Evolutionary conservation across 2,113 vertebrate species (phyloP).

Genomic region (Mellivora capensis): DNA sequence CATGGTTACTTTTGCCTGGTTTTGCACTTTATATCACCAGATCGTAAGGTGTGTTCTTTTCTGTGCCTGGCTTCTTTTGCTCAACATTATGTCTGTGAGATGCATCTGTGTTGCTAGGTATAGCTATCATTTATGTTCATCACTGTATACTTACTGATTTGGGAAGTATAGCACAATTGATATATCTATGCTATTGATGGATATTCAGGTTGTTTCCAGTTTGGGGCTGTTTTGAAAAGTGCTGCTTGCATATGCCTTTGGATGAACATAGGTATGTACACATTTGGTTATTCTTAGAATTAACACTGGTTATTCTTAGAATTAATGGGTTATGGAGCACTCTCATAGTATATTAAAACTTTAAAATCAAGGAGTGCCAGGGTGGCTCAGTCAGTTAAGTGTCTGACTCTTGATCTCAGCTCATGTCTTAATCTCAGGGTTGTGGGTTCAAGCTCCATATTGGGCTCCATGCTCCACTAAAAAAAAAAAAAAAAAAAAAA

Average conservation of each 20-base stretch:
- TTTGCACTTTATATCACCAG: background rate
- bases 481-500: background rate
- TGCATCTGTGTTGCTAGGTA: background rate
- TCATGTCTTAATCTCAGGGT: background rate
- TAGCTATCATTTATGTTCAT: background rate
- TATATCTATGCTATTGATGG: background rate
- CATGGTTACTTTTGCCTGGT: background rate
- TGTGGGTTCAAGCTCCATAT: background rate
- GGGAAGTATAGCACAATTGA: background rate
- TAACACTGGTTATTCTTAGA: background rate
- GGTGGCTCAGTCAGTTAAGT: background rate
- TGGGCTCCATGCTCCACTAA: background rate
- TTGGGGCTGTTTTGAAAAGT: background rate
- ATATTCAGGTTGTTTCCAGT: background rate
- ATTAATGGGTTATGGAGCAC: background rate
- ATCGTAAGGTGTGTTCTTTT: background rate
- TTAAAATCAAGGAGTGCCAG: background rate
- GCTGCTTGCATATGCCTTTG: background rate
- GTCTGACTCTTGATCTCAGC: background rate
- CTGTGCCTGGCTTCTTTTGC: background rate
- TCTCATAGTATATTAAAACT: background rate
- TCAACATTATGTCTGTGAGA: background rate
- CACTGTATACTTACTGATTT: background rate
- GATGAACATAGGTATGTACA: background rate
- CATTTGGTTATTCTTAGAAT: background rate